Conservation (phyloP, 2,888 invertebrate species). For the Ornithoptera alexandrae region DNA sequence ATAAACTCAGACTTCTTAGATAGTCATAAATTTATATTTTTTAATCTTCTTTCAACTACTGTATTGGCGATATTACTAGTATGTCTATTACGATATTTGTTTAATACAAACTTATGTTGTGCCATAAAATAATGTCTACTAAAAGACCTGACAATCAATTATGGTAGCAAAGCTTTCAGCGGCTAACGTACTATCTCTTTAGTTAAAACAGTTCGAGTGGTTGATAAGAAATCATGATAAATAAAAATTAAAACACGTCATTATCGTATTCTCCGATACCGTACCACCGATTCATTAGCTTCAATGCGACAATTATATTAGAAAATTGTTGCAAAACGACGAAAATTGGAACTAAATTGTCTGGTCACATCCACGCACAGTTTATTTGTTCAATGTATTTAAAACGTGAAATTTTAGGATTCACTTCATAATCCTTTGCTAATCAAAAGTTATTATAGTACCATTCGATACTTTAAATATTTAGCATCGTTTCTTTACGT, state of each 20-base stretch:
- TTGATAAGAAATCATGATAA: not conserved
- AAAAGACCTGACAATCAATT: no score
- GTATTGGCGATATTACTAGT: no score
- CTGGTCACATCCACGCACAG: slow-evolving; percentile 17
- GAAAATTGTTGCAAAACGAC: slow-evolving; percentile 21
- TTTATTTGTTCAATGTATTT: no score
- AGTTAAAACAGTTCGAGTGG: not conserved
- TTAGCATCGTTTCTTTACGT: no score
- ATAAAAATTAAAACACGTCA: not conserved
- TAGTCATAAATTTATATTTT: no score
- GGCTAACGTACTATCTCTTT: not conserved
- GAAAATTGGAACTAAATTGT: slow-evolving; percentile 25
- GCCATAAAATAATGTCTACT: no score
- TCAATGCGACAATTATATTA: slow-evolving; percentile 16
- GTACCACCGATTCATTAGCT: slow-evolving; percentile 2
- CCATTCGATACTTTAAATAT: not conserved
- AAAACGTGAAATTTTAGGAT: not conserved
- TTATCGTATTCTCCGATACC: not conserved
- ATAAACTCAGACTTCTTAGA: no score
- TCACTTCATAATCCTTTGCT: not conserved
- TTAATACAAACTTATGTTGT: no score
- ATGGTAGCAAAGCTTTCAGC: not conserved
- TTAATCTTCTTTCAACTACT: no score
- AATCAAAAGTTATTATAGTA: not conserved
- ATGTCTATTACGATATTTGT: no score